Conservation (phyloP, 1,140 invertebrate species). For the Daktulosphaira vitifoliae region DNA sequence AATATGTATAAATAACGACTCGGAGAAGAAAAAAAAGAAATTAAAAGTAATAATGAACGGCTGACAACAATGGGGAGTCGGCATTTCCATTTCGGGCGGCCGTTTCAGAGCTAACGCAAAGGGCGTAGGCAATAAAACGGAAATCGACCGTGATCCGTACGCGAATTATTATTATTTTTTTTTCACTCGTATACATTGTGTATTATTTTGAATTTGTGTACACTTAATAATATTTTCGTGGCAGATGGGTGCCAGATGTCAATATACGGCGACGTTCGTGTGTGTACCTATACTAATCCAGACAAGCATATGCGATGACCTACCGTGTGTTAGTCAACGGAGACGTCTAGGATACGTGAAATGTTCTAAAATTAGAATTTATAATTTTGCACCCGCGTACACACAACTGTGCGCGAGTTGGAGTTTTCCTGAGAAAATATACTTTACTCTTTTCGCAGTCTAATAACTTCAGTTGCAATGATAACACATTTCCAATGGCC, state of each 20-base stretch:
- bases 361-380: constrained; percentile 25
- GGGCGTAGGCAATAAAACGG: not conserved
- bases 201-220: too few relatives aligned
- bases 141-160: not conserved
- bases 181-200: not conserved
- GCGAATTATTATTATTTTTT: not conserved
- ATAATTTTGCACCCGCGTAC: not conserved
- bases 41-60: too few relatives aligned
- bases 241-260: constrained; percentile 32
- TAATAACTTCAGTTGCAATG: too few relatives aligned
- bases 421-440: not conserved
- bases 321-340: not conserved
- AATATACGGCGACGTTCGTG: not conserved
- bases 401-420: too few relatives aligned
- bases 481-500: too few relatives aligned
- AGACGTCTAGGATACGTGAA: not conserved
- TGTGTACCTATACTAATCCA: not conserved
- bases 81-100: not conserved
- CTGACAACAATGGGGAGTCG: too few relatives aligned
- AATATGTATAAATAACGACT: too few relatives aligned
- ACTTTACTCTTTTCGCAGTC: not conserved
- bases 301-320: constrained; percentile 17
- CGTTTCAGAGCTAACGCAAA: not conserved
- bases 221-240: constrained; percentile 19
- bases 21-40: too few relatives aligned